Evolutionary conservation across 2,113 vertebrate genomes (phyloP).

Genomic region (Diphyllodes magnificus): DNA sequence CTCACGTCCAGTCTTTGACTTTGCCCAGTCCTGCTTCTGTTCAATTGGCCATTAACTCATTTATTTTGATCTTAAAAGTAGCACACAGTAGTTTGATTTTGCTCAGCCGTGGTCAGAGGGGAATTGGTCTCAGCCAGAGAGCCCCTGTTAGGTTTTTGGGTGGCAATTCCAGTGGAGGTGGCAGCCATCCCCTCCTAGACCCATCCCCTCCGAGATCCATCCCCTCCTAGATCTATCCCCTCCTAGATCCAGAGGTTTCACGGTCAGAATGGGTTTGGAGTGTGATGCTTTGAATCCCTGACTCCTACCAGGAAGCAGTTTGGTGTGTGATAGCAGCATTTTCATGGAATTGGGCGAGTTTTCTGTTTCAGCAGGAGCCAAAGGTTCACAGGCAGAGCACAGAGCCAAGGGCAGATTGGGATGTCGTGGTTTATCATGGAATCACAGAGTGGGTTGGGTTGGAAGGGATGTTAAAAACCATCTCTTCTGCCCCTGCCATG

Average conservation of each 20-base stretch:
- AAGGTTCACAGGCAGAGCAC: background rate
- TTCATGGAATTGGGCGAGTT: background rate
- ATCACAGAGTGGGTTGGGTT: background rate
- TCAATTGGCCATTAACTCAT: slow-evolving; percentile 54
- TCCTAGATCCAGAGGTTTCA: background rate
- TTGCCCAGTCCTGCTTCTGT: slow-evolving; percentile 59
- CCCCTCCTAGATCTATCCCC: too few relatives aligned
- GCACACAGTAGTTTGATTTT: background rate
- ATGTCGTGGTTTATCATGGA: background rate
- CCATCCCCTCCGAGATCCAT: background rate
- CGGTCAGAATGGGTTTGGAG: background rate
- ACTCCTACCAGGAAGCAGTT: background rate
- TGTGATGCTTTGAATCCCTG: background rate
- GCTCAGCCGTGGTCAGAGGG: background rate
- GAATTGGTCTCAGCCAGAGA: background rate
- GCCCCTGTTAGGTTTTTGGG: background rate
- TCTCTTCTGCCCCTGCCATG: background rate
- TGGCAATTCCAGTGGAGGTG: background rate
- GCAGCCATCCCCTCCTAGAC: background rate
- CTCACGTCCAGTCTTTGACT: background rate
- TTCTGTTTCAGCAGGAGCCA: background rate
- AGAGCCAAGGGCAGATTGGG: background rate
- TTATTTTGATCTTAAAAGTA: slow-evolving; percentile 58
- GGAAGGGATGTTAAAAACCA: background rate
- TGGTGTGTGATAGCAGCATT: background rate